Conservation (phyloP, 2,797 vertebrate species). For the Myotis myotis region DNA sequence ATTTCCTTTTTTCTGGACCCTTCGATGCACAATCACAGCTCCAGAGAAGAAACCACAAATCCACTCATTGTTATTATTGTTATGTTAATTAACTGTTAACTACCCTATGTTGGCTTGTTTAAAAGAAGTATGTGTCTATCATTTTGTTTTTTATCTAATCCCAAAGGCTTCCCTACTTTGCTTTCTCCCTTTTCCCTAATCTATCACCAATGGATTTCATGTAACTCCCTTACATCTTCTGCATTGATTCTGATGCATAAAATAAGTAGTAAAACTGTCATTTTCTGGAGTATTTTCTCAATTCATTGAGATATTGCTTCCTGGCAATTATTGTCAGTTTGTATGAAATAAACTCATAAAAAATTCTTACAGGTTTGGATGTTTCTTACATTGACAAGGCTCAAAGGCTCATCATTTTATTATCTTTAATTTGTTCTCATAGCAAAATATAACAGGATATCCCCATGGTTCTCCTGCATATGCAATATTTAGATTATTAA, state of each 20-base stretch:
- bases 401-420: background rate
- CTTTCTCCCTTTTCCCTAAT: background rate
- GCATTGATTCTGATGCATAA: background rate
- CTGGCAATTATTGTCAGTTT: background rate
- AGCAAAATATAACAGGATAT: background rate
- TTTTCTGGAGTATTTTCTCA: background rate
- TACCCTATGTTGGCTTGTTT: background rate
- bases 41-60: no score
- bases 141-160: background rate
- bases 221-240: background rate
- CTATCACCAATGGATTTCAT: background rate
- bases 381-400: background rate
- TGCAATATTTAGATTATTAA: background rate
- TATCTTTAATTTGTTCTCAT: background rate
- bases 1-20: no score
- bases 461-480: background rate
- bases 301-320: background rate
- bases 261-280: background rate
- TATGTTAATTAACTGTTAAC: background rate
- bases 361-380: background rate
- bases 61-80: no score
- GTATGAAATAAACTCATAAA: background rate
- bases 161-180: background rate
- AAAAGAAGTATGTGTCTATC: background rate
- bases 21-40: no score